Base-by-base conservation (phyloP, 2,888 invertebrate genomes). In the Pachydiplax longipennis region DNA sequence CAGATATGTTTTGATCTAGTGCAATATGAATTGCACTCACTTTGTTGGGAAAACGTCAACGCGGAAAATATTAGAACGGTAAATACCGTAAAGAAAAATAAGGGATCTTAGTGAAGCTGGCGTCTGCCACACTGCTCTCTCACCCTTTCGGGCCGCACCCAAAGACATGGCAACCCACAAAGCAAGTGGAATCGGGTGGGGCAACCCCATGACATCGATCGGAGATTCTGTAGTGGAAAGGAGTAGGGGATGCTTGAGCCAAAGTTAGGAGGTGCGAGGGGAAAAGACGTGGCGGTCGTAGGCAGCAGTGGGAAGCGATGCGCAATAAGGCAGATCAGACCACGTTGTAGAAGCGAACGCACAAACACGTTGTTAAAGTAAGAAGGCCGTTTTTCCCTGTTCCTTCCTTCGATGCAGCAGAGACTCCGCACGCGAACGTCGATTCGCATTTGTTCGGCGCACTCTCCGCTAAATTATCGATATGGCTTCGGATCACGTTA, bases 81-180 rank as follows among this genome's bases (percentile, higher is more conserved):
- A 53, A 18, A 53, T 18, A 18, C 18, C 15, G 3, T 18, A 4
- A 18, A 5, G 15, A 53, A 53, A 53, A 53, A n/a, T n/a, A 18
- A 53, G 53, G 53, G 53, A 53, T 53, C 15, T 53, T 53, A 1
- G 53, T 53, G 53, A 53, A 53, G 25, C 73, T 13, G 31, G 73
- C 25, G 73, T 73, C 73, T 73, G 31, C 73, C 73, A 73, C 31
- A 31, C 31, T 73, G 13, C 53, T 53, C 53, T 25, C 82, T 82
- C 82, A 58, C 83, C 83, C 53, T 83, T 83, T 58, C 53, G 83
- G 83, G 83, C 83, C 83, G 83, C 83, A 83, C 83, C 83, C 83
- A 83, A 83, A 58, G 58, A 58, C 53, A 53, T 48, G 82, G 53
- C 82, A 83, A 82, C 82, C 82, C 82, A 82, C 82, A 82, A 25